Base-by-base conservation (phyloP, 2,888 invertebrate species). In the Nezara viridula region DNA sequence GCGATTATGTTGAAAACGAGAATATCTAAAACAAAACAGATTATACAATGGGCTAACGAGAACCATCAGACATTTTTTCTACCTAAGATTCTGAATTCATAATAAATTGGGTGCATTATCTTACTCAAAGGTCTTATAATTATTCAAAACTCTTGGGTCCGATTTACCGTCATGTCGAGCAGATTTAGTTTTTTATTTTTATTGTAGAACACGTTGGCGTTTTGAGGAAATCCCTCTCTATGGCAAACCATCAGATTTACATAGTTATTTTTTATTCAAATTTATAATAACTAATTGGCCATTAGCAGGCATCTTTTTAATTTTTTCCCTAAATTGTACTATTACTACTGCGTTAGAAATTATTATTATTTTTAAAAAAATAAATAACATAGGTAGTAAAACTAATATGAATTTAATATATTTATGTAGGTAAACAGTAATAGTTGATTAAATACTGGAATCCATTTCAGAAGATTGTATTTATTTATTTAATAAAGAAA, bases 101-200 rank as follows among this genome's bases (percentile, higher is more conserved):
- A 73, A 73, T 32, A 37, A 37, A 21, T 37, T 73, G 16, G 66
- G 32, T 73, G 66, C 37, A 73, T 73, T 37, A 73, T 37, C 32
- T 32, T 60, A 14, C 27, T 60, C 27, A 7, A 60, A 3, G 14
- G 60, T 16, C 27, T 60, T 37, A 14, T 73, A 73, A 37, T 73
- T 73, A 73, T 73, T 73, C 32, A 6, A 73, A 73, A 37, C 32
- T 6, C 6, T 14, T 1, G 0, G 19, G 66, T 7, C 37, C 19
- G 14, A 37, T 16, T n/a, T 73, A 12, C 66, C 14, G 32, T 73
- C 7, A 21, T 21, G 66, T 32, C 21, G 19, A 73, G 37, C 66
- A 73, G 37, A 37, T 73, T n/a, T n/a, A n/a, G n/a, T n/a, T n/a
- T 73, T 73, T 27, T 73, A 44, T 60, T 32, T 73, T 73, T 73